These are phyloP conservation scores for Cephalopholis sonnerati DNA, from an alignment of 2,113 vertebrate genomes.

Conservation along the genomic window DNA sequence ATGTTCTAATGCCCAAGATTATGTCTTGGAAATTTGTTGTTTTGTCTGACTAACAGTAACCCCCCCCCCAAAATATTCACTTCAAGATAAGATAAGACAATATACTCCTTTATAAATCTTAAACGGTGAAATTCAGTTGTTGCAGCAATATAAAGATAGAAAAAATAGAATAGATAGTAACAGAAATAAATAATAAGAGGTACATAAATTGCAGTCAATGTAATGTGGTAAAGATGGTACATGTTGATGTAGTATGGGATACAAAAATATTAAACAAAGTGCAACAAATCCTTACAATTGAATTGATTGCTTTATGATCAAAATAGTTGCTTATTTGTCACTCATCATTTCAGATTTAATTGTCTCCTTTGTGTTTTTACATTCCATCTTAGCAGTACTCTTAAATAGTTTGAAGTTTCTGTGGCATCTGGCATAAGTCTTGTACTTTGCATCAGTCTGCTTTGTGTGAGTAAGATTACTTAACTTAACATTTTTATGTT, in stretches of 20 bases:
- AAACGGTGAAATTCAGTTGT: too few species aligned
- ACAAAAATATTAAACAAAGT: neutral
- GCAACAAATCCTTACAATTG: neutral
- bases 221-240: too few species aligned
- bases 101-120: too few species aligned
- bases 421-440: neutral
- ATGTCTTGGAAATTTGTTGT: neutral
- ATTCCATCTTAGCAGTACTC: neutral
- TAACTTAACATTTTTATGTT: slow-evolving; percentile 28
- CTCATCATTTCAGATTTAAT: neutral
- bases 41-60: neutral
- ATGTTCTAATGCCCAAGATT: too few species aligned
- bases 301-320: neutral
- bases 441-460: neutral
- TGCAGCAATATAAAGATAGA: too few species aligned
- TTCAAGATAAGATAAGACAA: too few species aligned
- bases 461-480: neutral
- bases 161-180: too few species aligned
- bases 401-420: neutral
- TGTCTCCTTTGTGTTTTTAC: neutral
- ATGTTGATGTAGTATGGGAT: too few species aligned
- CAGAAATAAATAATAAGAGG: too few species aligned
- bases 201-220: too few species aligned
- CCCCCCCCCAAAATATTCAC: neutral
- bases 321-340: neutral